phyloP scores from a whole-genome alignment of 37 sponge, comb jelly and placozoan species.

The Axinella damicornis region DNA sequence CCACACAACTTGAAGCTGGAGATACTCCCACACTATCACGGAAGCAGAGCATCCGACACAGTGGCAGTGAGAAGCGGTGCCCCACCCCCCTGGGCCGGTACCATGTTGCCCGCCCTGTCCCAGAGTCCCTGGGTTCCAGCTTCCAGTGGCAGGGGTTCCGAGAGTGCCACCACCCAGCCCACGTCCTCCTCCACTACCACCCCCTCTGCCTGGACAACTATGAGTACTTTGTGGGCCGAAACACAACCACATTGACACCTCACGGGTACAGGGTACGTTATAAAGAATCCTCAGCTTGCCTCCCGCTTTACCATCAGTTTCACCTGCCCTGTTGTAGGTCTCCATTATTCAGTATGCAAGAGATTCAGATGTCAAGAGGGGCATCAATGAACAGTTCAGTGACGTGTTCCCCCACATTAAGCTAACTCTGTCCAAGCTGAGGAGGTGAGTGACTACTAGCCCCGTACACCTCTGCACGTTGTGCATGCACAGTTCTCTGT shows the following conservation, averaged over 20 bases:
- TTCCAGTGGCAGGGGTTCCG: constrained; percentile 36
- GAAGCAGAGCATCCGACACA: background rate
- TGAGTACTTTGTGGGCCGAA: constrained; percentile 70
- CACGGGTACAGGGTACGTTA: constrained; percentile 56
- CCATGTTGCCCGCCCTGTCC: background rate
- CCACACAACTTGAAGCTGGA: background rate
- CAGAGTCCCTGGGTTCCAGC: background rate
- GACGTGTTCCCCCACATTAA: constrained; percentile 80
- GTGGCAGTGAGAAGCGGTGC: background rate
- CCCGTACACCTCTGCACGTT: too few relatives aligned
- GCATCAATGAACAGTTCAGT: constrained; percentile 79
- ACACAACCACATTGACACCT: constrained; percentile 39
- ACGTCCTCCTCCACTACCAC: constrained; percentile 65
- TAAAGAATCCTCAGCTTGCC: background rate
- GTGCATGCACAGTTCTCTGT: too few relatives aligned
- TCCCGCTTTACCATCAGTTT: background rate
- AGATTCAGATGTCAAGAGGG: constrained; percentile 69
- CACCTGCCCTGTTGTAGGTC: constrained; percentile 30
- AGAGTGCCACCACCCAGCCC: constrained; percentile 36
- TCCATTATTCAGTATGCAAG: constrained; percentile 80
- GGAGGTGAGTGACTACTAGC: constrained; percentile 67
- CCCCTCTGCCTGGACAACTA: constrained; percentile 75
- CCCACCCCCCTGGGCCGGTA: background rate
- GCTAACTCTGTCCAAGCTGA: constrained; percentile 76
- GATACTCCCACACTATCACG: background rate